These are phyloP conservation scores for Vanessa tameamea DNA, from an alignment of 1,140 invertebrate genomes.

Conservation along the genomic window DNA sequence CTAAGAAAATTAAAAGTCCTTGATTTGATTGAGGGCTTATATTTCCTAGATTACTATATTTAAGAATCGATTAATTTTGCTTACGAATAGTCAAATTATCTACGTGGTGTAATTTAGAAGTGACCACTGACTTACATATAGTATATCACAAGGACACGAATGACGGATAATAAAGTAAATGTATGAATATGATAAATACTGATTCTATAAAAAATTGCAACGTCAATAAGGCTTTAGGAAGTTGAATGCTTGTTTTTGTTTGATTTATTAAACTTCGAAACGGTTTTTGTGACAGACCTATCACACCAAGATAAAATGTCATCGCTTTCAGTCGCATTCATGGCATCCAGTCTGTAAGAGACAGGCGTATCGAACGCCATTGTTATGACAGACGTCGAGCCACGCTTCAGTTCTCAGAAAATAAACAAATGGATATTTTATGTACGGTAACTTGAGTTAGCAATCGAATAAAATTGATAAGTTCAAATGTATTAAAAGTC, in stretches of 20 bases:
- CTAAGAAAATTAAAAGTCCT: no score
- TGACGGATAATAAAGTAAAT: no score
- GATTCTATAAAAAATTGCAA: no score
- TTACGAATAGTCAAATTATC: no score
- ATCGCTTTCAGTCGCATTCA: not conserved
- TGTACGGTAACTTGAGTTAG: not conserved
- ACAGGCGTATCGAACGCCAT: slow-evolving; percentile 14
- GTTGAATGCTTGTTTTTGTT: not conserved
- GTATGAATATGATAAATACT: no score
- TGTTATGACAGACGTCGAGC: slow-evolving; percentile 15
- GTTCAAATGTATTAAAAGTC: no score
- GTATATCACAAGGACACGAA: no score
- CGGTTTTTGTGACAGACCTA: not conserved
- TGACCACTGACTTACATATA: no score
- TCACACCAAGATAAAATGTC: not conserved
- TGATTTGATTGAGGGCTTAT: no score
- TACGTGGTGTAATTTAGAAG: no score
- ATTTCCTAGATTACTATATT: no score
- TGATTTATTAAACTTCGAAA: not conserved
- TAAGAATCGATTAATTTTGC: no score
- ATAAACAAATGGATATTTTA: slow-evolving; percentile 4
- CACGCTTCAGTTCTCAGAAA: not conserved
- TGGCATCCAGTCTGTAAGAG: slow-evolving; percentile 5
- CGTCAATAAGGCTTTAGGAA: not conserved
- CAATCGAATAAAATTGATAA: not conserved